A percentile compares a stretch with the other conserved stretches of the same genome.
Conservation (phyloP, 1,140 invertebrate species). For the Octopus bimaculoides region DNA sequence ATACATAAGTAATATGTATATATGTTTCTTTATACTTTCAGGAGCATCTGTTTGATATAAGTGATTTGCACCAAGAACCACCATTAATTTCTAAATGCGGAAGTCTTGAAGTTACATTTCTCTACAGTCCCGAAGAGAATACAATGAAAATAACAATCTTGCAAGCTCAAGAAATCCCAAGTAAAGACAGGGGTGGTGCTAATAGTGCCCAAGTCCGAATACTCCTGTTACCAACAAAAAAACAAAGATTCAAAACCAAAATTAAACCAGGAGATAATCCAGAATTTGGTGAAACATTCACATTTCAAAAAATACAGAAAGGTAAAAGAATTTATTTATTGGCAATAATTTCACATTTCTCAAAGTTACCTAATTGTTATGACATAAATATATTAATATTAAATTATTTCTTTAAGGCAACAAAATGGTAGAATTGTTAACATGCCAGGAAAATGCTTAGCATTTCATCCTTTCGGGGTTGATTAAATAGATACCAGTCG, state of each 20-base stretch:
- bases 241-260: constrained; percentile 90
- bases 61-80: constrained; percentile 56
- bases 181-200: constrained; percentile 70
- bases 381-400: no score
- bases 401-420: no score
- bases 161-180: constrained; percentile 78
- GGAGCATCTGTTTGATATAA: constrained; percentile 61
- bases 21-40: constrained; percentile 28
- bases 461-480: no score
- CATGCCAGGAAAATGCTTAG: no score
- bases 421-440: no score
- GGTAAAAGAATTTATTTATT: constrained; percentile 58
- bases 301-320: constrained; percentile 86
- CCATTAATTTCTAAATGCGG: constrained; percentile 66
- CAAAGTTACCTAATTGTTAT: no score
- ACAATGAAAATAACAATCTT: constrained; percentile 88
- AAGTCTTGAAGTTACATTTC: constrained; percentile 79
- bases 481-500: constrained; percentile 54
- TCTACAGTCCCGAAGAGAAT: constrained; percentile 82
- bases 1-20: background rate
- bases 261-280: constrained; percentile 83
- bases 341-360: no score
- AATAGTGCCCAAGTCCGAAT: constrained; percentile 82
- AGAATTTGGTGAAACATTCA: constrained; percentile 88
- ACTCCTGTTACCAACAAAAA: constrained; percentile 83